A percentile compares a stretch with the other conserved stretches of the same genome.
These are phyloP conservation scores for Dipodomys ordii DNA, from an alignment of 2,113 vertebrate species.

Conservation along the genomic window DNA sequence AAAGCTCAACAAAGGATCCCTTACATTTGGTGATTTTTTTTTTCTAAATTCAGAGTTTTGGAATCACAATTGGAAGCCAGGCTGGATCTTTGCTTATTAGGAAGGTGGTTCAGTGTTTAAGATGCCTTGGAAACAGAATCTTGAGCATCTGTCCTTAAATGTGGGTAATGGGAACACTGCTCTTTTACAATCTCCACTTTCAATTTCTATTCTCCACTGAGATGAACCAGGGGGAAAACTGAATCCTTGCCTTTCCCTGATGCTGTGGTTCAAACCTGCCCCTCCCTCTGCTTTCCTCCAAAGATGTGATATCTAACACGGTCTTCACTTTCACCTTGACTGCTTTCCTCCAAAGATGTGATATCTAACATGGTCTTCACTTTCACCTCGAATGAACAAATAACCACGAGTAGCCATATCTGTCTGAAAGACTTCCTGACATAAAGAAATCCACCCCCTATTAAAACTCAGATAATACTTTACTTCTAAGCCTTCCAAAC, in stretches of 20 bases:
- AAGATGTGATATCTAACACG: neutral
- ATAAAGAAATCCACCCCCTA: neutral
- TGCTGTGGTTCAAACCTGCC: neutral
- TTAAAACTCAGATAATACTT: neutral
- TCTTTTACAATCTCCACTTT: neutral
- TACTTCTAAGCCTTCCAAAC: neutral
- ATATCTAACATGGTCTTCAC: neutral
- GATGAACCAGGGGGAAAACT: neutral
- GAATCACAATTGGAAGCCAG: neutral
- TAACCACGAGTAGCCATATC: neutral
- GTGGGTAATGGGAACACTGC: fast-evolving
- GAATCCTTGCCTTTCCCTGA: neutral
- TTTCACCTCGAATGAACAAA: neutral
- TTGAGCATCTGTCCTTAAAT: neutral
- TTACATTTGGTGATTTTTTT: neutral
- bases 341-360: neutral
- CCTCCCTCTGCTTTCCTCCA: neutral
- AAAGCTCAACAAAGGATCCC: neutral
- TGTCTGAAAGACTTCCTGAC: neutral
- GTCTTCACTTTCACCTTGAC: neutral
- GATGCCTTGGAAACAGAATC: neutral
- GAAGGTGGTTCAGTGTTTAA: neutral
- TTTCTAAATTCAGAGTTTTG: neutral
- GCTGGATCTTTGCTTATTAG: neutral
- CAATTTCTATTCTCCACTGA: neutral